Evolutionary conservation across 2,797 vertebrate genomes (phyloP).

Genomic region (Halcyon badia): DNA sequence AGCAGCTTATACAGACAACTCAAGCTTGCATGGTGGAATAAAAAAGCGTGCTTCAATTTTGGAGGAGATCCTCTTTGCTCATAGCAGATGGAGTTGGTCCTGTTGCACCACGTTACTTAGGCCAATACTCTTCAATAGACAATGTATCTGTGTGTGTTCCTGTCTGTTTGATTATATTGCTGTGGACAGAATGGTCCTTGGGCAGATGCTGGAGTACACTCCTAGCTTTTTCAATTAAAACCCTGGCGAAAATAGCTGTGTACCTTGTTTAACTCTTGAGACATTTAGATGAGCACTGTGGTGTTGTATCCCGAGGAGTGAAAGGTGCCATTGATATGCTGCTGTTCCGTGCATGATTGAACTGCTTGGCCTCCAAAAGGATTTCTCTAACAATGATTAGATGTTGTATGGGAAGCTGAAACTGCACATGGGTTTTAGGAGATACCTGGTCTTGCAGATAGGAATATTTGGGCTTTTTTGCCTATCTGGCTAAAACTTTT

Average conservation of each 20-base stretch:
- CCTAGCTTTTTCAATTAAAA: not conserved
- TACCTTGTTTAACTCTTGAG: not conserved
- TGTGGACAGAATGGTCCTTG: not conserved
- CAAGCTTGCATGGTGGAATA: not conserved
- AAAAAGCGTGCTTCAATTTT: not conserved
- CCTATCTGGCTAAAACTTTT: not conserved
- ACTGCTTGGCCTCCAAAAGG: not conserved
- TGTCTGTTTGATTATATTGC: not conserved
- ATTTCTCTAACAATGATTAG: accelerated
- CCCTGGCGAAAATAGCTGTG: not conserved
- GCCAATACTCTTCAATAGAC: not conserved
- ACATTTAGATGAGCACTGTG: not conserved
- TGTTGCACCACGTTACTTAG: not conserved
- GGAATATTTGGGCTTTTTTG: not conserved
- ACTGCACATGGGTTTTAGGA: not conserved
- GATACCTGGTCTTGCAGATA: not conserved
- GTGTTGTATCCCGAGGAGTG: not conserved
- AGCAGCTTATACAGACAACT: not conserved
- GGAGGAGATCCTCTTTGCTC: not conserved
- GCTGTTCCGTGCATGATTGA: not conserved
- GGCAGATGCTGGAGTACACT: not conserved
- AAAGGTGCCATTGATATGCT: not conserved
- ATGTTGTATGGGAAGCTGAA: not conserved
- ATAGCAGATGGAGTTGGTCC: not conserved
- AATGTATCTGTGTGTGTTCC: not conserved